Percentiles rank a stretch among this genome's conserved stretches.
These are phyloP conservation scores for Perizoma flavofasciatum DNA, from an alignment of 2,888 invertebrate species.

Conservation along the genomic window DNA sequence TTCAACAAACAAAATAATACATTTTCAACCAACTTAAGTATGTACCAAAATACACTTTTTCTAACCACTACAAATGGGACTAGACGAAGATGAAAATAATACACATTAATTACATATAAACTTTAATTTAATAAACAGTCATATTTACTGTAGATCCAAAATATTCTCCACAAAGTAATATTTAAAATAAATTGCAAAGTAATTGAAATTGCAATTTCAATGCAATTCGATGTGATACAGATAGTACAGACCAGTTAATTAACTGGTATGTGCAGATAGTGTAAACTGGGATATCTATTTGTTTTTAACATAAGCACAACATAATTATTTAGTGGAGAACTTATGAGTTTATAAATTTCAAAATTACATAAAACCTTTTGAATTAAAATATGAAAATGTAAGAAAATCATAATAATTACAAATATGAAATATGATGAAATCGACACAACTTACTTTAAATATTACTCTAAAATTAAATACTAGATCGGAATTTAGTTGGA, in stretches of 20 bases:
- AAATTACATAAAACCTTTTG: conserved; percentile 1
- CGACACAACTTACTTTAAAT: conserved; percentile 66
- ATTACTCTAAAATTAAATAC: conserved; percentile 50
- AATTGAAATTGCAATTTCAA: conserved; percentile 3
- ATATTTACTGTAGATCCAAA: conserved; percentile 67
- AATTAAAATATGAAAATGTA: conserved; percentile 21
- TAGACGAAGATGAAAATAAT: conserved; percentile 17
- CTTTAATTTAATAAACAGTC: conserved; percentile 61
- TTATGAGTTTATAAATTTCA: background rate
- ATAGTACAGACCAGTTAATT: no score
- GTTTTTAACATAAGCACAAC: no score
- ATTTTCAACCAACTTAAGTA: no score
- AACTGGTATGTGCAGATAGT: conserved; percentile 17
- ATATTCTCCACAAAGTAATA: conserved; percentile 55
- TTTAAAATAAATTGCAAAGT: conserved; percentile 66
- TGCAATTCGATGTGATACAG: no score
- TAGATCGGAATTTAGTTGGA: conserved; percentile 23
- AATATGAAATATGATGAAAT: conserved; percentile 18
- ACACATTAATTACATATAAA: conserved; percentile 24
- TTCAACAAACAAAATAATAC: no score
- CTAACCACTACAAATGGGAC: conserved; percentile 4
- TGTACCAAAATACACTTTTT: background rate
- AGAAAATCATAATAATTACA: conserved; percentile 6
- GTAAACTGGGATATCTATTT: background rate
- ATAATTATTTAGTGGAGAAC: background rate